A percentile compares a stretch with the other conserved stretches of the same genome.
These are phyloP conservation scores for Calephelis virginiensis DNA, from an alignment of 1,140 invertebrate genomes.

Conservation along the genomic window DNA sequence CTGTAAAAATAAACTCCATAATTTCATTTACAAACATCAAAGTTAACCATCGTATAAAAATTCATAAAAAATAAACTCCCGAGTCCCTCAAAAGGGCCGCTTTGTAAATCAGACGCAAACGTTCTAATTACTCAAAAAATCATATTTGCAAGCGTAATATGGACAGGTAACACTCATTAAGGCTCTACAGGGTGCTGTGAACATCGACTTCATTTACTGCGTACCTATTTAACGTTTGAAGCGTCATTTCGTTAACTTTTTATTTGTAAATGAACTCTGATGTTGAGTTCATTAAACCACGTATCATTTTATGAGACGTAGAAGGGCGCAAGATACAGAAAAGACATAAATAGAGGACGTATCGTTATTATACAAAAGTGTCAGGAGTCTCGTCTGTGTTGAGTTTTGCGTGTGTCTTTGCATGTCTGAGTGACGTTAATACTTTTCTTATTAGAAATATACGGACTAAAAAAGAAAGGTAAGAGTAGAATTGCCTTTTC, in stretches of 20 bases:
- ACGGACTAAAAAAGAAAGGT: no score
- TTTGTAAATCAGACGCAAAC: slow-evolving; percentile 53
- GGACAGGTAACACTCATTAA: slow-evolving; percentile 49
- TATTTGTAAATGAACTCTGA: background rate
- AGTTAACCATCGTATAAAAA: slow-evolving; percentile 40
- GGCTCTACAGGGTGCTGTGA: slow-evolving; percentile 27
- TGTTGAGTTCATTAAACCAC: background rate
- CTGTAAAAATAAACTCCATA: slow-evolving; percentile 1
- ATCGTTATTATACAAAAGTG: no score
- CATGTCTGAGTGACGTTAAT: no score
- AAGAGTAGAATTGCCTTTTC: no score
- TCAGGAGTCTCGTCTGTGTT: no score
- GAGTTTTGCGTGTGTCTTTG: no score
- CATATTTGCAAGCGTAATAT: slow-evolving; percentile 38
- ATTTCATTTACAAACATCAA: slow-evolving; percentile 29
- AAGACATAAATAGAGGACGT: no score
- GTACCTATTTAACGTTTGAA: slow-evolving; percentile 7
- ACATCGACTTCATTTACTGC: slow-evolving; percentile 23
- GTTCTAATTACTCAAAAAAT: slow-evolving; percentile 41
- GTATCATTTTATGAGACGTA: background rate
- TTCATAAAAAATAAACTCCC: slow-evolving; percentile 34
- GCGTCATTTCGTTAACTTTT: background rate
- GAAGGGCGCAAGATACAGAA: background rate
- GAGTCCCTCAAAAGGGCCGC: slow-evolving; percentile 51
- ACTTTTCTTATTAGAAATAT: no score